Base-by-base conservation (phyloP, 2,797 vertebrate species). In the Podarcis siculus region DNA sequence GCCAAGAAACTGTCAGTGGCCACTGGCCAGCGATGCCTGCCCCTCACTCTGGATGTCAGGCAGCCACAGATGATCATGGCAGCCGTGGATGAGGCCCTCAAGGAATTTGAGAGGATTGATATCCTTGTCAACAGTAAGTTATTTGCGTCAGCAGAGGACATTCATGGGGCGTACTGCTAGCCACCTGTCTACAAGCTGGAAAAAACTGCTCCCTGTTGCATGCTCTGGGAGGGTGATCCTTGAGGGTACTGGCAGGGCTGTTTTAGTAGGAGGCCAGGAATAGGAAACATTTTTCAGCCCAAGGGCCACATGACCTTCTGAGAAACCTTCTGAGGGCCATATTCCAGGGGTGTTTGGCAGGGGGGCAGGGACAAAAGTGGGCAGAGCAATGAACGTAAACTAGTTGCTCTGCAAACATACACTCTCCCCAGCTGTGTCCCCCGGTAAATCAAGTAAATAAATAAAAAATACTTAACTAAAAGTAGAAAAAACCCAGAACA, bases 81-180 rank as follows among this genome's bases (percentile, higher is more conserved):
- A 0, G 98, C 98, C 0, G 97, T 98, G 93, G 98, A 99, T 0
- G 97, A 98, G 93, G 96, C 97, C 0, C 95, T 99, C 88, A 96
- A 93, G 88, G 96, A 98, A 90, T 97, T 99, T 66, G 96, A 98
- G 45, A 97, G 91, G 85, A 95, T 99, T 1, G 98, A 99, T 95
- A 98, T 99, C 95, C 98, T 99, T 0, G 81, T 99, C 79, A 99
- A 99, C 84, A 98, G 99, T 99, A 96, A 86, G 98, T 96, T 21
- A 8, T 15, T 73, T 27, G 6, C 13, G 32, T 37, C 17, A 0
- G 1, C 49, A 3, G 55, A 42, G 1, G 1, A 0, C 23, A 77
- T 67, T 19, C 84, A 85, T 85, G 61, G 19, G 27, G 32, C 23
- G 42, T 5, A 4, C 23, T 4, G 23, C 15, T 4, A 12, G 9